Conservation (phyloP, 2,888 invertebrate species). For the Merodon equestris region DNA sequence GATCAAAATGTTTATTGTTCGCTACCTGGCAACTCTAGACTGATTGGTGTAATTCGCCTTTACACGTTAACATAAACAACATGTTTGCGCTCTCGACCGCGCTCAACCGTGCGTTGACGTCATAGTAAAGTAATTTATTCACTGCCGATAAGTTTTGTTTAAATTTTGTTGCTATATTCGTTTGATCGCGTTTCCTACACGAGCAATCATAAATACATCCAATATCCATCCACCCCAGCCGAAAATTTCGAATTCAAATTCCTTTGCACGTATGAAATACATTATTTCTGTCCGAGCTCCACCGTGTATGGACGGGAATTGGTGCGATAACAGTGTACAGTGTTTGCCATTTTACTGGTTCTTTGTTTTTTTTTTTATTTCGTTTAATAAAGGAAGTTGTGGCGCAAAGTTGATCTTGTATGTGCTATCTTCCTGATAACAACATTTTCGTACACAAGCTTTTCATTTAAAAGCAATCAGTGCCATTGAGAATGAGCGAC, state of each 20-base stretch:
- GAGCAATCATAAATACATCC: constrained; percentile 31
- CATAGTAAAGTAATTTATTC: constrained; percentile 53
- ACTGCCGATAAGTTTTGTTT: constrained; percentile 30
- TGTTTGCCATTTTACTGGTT: too few relatives aligned
- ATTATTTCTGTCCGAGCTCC: constrained; percentile 48
- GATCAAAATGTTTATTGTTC: too few relatives aligned
- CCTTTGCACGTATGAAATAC: constrained; percentile 55
- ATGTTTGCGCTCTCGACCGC: too few relatives aligned
- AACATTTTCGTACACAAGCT: constrained; percentile 18
- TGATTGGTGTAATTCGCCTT: constrained; percentile 47
- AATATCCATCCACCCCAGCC: constrained; percentile 17
- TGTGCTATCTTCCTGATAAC: constrained; percentile 46
- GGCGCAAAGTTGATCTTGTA: constrained; percentile 32
- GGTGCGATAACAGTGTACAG: constrained; percentile 46
- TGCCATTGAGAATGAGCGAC: constrained; percentile 11
- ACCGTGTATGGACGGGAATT: constrained; percentile 50
- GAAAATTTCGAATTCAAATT: constrained; percentile 37
- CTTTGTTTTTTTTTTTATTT: constrained; percentile 21
- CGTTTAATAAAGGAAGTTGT: constrained; percentile 44
- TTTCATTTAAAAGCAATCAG: constrained; percentile 22
- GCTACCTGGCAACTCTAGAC: constrained; percentile 36
- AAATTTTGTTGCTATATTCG: constrained; percentile 24
- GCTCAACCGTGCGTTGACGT: constrained; percentile 38
- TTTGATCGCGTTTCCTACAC: constrained; percentile 24
- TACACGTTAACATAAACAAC: constrained; percentile 50